These are phyloP conservation scores for Microdon myrmicae DNA, from an alignment of 2,888 invertebrate genomes.

Conservation along the genomic window DNA sequence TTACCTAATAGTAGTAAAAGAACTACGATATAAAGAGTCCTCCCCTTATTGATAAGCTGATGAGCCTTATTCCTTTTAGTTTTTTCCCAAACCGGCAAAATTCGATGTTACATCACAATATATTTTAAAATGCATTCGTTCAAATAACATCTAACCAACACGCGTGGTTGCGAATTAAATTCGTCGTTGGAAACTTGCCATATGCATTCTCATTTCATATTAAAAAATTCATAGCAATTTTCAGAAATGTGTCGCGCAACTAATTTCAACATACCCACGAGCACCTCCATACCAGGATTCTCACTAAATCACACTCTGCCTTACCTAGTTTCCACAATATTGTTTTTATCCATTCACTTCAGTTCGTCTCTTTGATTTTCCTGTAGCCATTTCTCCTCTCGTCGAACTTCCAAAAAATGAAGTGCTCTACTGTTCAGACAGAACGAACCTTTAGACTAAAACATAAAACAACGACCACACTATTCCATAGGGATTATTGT, in stretches of 20 bases:
- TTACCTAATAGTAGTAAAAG: no score
- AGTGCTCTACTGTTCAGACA: neutral
- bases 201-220: constrained; percentile 40
- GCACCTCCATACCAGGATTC: neutral
- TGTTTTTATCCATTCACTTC: constrained; percentile 9
- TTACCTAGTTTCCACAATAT: constrained; percentile 5
- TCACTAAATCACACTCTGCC: neutral
- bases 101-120: no score
- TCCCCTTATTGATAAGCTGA: no score
- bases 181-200: no score
- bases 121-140: no score
- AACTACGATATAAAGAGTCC: no score
- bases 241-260: constrained; percentile 38
- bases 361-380: constrained; percentile 28
- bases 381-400: constrained; percentile 36
- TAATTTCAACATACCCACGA: constrained; percentile 20
- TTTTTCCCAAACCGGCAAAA: no score
- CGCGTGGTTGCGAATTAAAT: no score
- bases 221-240: constrained; percentile 43
- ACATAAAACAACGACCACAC: constrained; percentile 16
- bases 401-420: constrained; percentile 24
- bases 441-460: constrained; percentile 18
- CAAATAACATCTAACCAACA: no score
- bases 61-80: no score
- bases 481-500: constrained; percentile 44